These are phyloP conservation scores for Eilema griseolum DNA, from an alignment of 2,888 invertebrate genomes.

Conservation along the genomic window DNA sequence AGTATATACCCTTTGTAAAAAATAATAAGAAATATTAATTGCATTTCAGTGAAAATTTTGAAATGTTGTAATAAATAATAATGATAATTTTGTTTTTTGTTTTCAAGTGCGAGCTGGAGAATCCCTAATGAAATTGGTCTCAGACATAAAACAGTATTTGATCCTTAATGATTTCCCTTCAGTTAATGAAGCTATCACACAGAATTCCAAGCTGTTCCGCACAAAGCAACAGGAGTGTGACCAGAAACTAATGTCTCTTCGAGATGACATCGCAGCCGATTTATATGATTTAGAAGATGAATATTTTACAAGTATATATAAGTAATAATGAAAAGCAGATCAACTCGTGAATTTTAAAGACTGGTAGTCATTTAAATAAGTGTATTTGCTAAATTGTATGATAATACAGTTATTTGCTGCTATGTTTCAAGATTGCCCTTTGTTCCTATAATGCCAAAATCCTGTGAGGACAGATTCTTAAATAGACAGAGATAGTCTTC, in stretches of 20 bases:
- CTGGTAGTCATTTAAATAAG: neutral
- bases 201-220: constrained; percentile 95
- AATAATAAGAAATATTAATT: neutral
- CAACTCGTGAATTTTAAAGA: neutral
- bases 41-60: neutral
- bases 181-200: constrained; percentile 98
- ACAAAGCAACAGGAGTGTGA: constrained; percentile 97
- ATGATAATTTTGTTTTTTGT: constrained; percentile 9
- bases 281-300: constrained; percentile 97
- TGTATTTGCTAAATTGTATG: neutral
- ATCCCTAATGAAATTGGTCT: constrained; percentile 98
- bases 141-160: constrained; percentile 98
- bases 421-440: neutral
- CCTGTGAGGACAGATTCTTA: neutral
- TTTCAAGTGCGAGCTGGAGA: constrained; percentile 96
- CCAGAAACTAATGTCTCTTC: constrained; percentile 95
- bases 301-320: constrained; percentile 95
- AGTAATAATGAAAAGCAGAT: constrained; percentile 71
- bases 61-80: neutral
- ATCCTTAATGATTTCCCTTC: constrained; percentile 99
- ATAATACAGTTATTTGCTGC: neutral
- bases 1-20: neutral
- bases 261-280: constrained; percentile 98
- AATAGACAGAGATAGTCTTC: too few relatives aligned
- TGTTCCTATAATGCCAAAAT: neutral